Percentiles rank a stretch among this genome's conserved stretches.
These are phyloP conservation scores for Mimachlamys varia DNA, from an alignment of 2,888 invertebrate genomes.

Conservation along the genomic window DNA sequence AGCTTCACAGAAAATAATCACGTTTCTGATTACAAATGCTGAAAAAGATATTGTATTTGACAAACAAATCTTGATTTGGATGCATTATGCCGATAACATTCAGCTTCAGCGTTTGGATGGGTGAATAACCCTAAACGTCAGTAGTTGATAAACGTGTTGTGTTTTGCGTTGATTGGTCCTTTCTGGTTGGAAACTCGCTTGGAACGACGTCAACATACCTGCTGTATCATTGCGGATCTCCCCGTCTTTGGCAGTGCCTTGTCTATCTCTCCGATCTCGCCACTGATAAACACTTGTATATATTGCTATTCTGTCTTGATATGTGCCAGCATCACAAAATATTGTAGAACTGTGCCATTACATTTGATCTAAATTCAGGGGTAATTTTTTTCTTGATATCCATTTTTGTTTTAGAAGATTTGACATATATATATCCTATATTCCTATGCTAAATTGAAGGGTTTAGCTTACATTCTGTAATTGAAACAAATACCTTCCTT, in stretches of 20 bases:
- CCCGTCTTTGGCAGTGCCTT: neutral
- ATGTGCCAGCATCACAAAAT: neutral
- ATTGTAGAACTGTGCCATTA: too few species aligned
- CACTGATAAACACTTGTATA: neutral
- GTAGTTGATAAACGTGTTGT: neutral
- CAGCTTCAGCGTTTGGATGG: neutral
- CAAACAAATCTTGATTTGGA: neutral
- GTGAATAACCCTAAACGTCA: neutral
- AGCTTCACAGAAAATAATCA: neutral
- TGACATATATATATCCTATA: too few species aligned
- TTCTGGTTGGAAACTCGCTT: neutral
- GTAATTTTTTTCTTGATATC: too few species aligned
- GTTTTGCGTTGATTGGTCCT: neutral
- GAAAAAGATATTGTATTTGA: neutral
- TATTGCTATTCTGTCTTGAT: neutral
- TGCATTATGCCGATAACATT: neutral
- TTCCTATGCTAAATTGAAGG: too few species aligned
- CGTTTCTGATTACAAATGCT: neutral
- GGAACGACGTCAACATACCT: neutral
- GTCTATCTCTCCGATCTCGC: neutral
- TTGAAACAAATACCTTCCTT: too few species aligned
- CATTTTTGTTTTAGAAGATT: too few species aligned
- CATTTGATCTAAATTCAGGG: too few species aligned
- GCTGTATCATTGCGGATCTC: neutral
- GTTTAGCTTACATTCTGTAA: too few species aligned